Percentiles rank a stretch among this genome's conserved stretches.
phyloP scores from a whole-genome alignment of 2,888 invertebrate species.

The Macaria liturata region DNA sequence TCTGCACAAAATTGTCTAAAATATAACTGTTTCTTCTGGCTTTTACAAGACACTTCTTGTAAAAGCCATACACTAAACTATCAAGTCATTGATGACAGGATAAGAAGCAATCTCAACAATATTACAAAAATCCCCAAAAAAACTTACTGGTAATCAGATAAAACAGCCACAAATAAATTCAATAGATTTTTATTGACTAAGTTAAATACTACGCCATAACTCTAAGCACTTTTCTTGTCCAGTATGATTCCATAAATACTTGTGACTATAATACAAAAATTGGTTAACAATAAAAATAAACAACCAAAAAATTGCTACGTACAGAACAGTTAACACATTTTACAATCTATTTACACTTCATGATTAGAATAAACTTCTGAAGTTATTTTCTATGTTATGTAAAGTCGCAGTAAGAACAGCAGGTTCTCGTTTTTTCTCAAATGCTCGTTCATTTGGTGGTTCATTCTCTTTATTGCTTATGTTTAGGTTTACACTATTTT shows the following conservation, averaged over 20 bases:
- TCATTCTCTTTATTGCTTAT: conserved; percentile 34
- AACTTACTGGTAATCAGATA: background rate
- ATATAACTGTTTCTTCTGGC: no score
- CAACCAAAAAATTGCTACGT: conserved; percentile 17
- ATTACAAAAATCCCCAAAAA: no score
- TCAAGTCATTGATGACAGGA: no score
- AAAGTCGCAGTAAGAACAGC: conserved; percentile 66
- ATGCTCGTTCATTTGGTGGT: conserved; percentile 41
- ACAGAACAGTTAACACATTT: conserved; percentile 18
- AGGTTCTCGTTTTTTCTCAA: conserved; percentile 50
- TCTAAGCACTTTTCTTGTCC: conserved; percentile 23
- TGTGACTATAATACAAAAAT: conserved; percentile 31
- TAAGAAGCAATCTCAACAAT: no score
- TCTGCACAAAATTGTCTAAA: no score
- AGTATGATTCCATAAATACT: conserved; percentile 35
- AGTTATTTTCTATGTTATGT: conserved; percentile 70
- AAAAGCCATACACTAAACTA: no score
- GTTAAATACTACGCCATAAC: conserved; percentile 29
- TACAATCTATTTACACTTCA: conserved; percentile 25
- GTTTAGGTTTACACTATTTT: conserved; percentile 39
- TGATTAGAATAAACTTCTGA: conserved; percentile 72
- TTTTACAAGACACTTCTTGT: no score
- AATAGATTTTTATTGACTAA: conserved; percentile 31
- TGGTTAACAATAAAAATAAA: conserved; percentile 23
- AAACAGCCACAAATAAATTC: conserved; percentile 1